These are phyloP conservation scores for Elgaria multicarinata DNA, from an alignment of 2,113 vertebrate species.

Conservation along the genomic window DNA sequence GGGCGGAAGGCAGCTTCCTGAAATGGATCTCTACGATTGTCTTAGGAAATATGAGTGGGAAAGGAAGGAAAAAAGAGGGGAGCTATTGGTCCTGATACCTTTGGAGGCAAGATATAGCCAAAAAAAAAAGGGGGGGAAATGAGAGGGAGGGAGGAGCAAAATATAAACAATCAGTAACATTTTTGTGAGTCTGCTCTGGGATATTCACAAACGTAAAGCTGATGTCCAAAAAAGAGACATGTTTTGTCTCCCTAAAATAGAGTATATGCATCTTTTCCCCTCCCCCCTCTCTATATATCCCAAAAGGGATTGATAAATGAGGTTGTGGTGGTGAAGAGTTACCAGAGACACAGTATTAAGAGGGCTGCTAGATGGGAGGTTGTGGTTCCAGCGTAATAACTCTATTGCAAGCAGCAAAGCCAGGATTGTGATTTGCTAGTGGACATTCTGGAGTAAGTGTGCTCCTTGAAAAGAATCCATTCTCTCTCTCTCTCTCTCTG, in stretches of 20 bases:
- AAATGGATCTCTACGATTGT: neutral
- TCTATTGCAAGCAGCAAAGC: neutral
- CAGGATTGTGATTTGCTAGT: neutral
- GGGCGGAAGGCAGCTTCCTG: too few species aligned
- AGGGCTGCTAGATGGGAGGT: neutral
- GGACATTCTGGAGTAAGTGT: neutral
- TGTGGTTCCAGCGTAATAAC: neutral
- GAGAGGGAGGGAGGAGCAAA: neutral
- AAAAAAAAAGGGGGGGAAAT: neutral
- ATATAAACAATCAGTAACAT: neutral
- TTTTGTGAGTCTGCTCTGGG: neutral
- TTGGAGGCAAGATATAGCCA: neutral
- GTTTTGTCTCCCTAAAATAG: neutral
- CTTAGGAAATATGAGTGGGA: neutral
- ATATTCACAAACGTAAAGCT: neutral
- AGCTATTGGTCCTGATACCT: neutral
- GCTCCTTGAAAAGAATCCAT: neutral
- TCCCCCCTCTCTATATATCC: neutral
- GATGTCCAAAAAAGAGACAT: neutral
- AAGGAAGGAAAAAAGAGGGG: neutral
- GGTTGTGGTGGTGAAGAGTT: neutral
- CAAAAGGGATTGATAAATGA: neutral
- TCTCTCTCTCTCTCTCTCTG: too few species aligned
- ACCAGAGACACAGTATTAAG: neutral
- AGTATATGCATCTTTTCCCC: neutral